These are phyloP conservation scores for Monopis laevigella DNA, from an alignment of 2,888 invertebrate genomes.

Conservation along the genomic window DNA sequence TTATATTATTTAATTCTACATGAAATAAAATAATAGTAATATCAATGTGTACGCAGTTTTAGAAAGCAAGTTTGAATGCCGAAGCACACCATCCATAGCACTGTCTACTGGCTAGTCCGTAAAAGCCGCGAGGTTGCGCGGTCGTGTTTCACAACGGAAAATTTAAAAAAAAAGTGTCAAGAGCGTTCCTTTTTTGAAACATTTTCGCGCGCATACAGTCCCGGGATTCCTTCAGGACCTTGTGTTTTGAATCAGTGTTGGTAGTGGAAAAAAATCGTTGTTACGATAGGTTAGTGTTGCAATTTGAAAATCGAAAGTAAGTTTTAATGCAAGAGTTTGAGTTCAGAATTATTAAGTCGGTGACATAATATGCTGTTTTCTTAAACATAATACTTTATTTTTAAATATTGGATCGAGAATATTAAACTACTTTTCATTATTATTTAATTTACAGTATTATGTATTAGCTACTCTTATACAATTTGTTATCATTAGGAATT, in stretches of 20 bases:
- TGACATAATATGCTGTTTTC: conserved; percentile 8
- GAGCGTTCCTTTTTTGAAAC: not conserved
- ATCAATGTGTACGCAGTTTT: not conserved
- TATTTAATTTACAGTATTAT: no score
- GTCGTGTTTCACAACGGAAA: not conserved
- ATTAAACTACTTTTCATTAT: no score
- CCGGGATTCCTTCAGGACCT: no score
- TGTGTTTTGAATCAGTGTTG: no score
- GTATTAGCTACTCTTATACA: no score
- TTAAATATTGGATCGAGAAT: no score
- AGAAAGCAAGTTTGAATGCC: conserved; percentile 4
- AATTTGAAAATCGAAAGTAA: conserved; percentile 3
- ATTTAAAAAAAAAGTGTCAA: conserved; percentile 8
- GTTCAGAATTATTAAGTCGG: not conserved
- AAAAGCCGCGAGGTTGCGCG: not conserved
- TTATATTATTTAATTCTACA: no score
- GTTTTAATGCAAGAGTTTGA: not conserved
- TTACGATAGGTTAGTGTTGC: not conserved
- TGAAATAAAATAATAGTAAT: not conserved
- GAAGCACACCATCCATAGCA: conserved; percentile 1
- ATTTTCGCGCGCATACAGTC: not conserved
- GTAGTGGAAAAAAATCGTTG: not conserved
- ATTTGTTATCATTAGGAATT: no score
- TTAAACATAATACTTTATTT: not conserved
- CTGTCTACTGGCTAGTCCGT: conserved; percentile 2